Evolutionary conservation across 2,113 vertebrate species (phyloP), one percentile per base, ranked within the genome.

Genomic region (Mus spicilegus): DNA sequence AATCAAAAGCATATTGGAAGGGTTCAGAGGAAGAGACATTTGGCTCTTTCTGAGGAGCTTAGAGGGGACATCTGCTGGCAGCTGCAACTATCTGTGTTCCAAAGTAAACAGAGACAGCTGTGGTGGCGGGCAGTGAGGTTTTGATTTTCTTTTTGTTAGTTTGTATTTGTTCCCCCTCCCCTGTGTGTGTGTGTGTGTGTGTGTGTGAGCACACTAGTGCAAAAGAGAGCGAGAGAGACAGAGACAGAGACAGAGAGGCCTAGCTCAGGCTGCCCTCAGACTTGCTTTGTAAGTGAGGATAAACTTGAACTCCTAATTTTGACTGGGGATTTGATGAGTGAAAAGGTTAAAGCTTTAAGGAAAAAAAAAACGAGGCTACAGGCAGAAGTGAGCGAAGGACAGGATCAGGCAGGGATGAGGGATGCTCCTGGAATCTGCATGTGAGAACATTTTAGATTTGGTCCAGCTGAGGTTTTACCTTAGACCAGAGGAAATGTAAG

Each of bases 401-500:
- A 56, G 56, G 17, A 5, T 24, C 7, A 1, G 49, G 22, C 9
- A 2, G 42, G 22, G 51, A 5, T 13, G 5, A 77, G 51, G 30
- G 22, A 69, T 13, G 7, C 39, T 33, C 58, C 51, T 65, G 63
- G n/a, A 36, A 28, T 90, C 65, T 80, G 88, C 87, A 58, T 12
- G n/a, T 7, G 39, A 70, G 42, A 16, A 11, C 82, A 7, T 88
- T 58, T 76, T 4, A 90, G 82, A 42, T 56, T 82, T 42, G 2
- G 22, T 56, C 26, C 77, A 51, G 65, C 75, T 22, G 56, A 77
- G 36, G 39, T 54, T 82, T 87, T 54, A 65, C 63, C 77, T 75
- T 49, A 65, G 92, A 81, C 46, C 16, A n/a, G 46, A 56, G 56
- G 56, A 91, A 65, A 93, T 17, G 39, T 56, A 92, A 95, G 81